These are phyloP conservation scores for Rhegmatorhina hoffmannsi DNA, from an alignment of 2,113 vertebrate species.

Conservation along the genomic window DNA sequence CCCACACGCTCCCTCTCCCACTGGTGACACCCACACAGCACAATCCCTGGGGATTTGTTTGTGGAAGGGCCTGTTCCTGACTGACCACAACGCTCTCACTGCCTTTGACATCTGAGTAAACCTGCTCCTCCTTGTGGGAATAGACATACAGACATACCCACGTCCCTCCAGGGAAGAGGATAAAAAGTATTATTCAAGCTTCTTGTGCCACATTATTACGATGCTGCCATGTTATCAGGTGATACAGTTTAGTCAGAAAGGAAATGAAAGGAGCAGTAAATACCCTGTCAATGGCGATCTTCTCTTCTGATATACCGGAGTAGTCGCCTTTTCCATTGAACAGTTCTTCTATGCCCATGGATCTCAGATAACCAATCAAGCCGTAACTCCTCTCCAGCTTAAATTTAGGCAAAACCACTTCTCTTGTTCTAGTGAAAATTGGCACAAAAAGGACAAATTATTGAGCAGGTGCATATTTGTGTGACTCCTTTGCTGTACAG, in stretches of 20 bases:
- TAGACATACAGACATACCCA: neutral
- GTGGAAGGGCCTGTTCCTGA: neutral
- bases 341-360: slow-evolving; percentile 86
- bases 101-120: neutral
- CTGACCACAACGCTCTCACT: neutral
- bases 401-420: slow-evolving; percentile 90
- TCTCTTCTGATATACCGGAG: slow-evolving; percentile 85
- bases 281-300: slow-evolving; percentile 87
- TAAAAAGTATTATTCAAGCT: neutral
- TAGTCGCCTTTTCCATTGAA: slow-evolving; percentile 85
- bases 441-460: neutral
- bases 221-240: neutral
- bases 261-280: neutral
- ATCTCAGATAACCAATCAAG: slow-evolving; percentile 84
- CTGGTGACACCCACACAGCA: neutral
- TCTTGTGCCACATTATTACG: neutral
- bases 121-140: neutral
- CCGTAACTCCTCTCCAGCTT: slow-evolving; percentile 93
- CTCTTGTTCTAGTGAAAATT: slow-evolving; percentile 83
- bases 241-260: neutral
- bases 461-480: neutral
- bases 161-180: neutral
- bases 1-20: neutral
- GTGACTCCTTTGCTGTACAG: neutral
- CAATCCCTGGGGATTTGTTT: neutral